A percentile compares a stretch with the other conserved stretches of the same genome.
Conservation (phyloP, 2,888 invertebrate species). For the Lasioglossum oenotherae region DNA sequence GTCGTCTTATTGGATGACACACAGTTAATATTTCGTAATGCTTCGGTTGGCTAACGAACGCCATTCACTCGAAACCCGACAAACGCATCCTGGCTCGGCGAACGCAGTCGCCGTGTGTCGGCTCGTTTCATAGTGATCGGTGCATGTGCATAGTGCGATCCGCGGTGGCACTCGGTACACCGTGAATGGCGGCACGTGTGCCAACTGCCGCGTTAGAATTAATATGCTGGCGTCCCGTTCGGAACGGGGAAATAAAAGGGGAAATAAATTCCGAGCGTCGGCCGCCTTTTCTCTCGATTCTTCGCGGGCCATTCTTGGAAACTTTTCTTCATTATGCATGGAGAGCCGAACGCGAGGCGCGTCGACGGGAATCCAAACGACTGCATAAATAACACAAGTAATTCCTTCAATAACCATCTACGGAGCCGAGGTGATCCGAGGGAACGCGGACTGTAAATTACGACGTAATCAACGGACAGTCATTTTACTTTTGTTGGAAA, state of each 20-base stretch:
- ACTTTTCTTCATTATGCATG: conserved; percentile 16
- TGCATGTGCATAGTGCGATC: conserved; percentile 18
- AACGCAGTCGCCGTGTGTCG: background rate
- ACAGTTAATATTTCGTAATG: conserved; percentile 66
- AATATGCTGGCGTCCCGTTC: conserved; percentile 47
- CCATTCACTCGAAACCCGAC: conserved; percentile 62
- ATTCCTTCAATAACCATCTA: background rate
- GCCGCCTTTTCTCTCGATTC: background rate
- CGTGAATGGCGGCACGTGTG: conserved; percentile 52
- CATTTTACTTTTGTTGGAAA: background rate
- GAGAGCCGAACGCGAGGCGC: background rate
- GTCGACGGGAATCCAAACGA: conserved; percentile 7
- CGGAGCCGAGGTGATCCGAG: background rate
- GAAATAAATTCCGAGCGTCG: conserved; percentile 34
- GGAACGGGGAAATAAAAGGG: conserved; percentile 21
- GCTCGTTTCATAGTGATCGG: conserved; percentile 32
- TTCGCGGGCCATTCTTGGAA: conserved; percentile 1
- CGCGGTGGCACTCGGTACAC: conserved; percentile 34
- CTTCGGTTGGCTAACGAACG: conserved; percentile 67
- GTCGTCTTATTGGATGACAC: conserved; percentile 32
- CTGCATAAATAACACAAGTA: conserved; percentile 9
- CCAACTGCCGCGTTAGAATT: conserved; percentile 46
- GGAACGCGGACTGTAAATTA: background rate
- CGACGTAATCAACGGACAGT: background rate
- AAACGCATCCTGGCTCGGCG: conserved; percentile 26